Percentiles rank a stretch among this genome's conserved stretches.
Evolutionary conservation across 2,888 invertebrate genomes (phyloP).

Genomic region (Hydrotaea diabolus): DNA sequence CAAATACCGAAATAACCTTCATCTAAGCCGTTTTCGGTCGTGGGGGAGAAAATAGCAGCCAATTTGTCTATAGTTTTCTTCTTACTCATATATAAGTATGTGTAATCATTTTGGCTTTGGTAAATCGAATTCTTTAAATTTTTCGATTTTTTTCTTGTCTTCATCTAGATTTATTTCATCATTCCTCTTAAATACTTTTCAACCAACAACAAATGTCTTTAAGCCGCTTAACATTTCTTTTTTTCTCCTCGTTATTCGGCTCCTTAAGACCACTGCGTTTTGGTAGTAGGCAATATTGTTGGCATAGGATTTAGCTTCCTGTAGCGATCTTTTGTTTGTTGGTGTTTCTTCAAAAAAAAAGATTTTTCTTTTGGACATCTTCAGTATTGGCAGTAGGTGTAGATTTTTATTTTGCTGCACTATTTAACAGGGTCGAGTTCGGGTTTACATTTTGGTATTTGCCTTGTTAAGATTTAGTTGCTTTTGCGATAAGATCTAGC

Average conservation of each 20-base stretch:
- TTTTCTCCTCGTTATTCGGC: background rate
- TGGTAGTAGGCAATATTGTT: no score
- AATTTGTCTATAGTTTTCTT: conserved; percentile 57
- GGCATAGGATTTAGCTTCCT: conserved; percentile 43
- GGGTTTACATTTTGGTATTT: conserved; percentile 13
- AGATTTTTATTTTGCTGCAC: background rate
- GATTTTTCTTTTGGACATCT: no score
- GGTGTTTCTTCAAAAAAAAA: background rate
- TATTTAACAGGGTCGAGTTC: conserved; percentile 15
- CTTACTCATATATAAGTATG: no score
- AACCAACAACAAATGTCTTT: conserved; percentile 28
- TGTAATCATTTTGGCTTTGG: background rate
- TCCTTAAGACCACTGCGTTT: conserved; percentile 13
- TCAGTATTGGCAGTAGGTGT: no score
- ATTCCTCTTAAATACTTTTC: conserved; percentile 9
- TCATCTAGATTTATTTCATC: background rate
- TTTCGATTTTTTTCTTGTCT: conserved; percentile 19
- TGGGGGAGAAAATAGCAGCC: conserved; percentile 40
- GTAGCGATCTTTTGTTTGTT: conserved; percentile 9
- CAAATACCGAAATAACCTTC: no score
- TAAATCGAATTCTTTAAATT: conserved; percentile 19
- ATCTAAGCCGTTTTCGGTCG: no score
- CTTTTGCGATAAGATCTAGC: conserved; percentile 34
- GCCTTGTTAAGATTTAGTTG: conserved; percentile 9
- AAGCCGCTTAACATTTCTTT: conserved; percentile 57